Evolutionary conservation across 2,888 invertebrate genomes (phyloP).

Genomic region (Caenorhabditis sp.): DNA sequence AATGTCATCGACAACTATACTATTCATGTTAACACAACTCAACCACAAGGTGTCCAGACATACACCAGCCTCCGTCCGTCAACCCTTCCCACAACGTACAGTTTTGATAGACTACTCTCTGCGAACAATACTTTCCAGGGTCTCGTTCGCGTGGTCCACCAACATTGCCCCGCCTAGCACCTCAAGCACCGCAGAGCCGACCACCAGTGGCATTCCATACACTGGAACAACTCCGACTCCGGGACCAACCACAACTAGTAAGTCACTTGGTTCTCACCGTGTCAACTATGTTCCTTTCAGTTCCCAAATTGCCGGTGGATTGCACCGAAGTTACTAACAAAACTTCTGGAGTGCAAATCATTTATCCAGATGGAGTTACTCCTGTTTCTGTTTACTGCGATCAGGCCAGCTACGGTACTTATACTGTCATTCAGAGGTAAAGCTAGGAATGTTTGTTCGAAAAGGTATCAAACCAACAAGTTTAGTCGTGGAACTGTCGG

Average conservation of each 20-base stretch:
- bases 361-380: conserved; percentile 46
- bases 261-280: not conserved
- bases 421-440: conserved; percentile 63
- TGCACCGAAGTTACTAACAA: conserved; percentile 39
- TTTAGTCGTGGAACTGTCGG: conserved; percentile 35
- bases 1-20: conserved; percentile 39
- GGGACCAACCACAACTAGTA: conserved; percentile 34
- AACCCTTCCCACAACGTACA: conserved; percentile 34
- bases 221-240: conserved; percentile 31
- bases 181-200: conserved; percentile 3
- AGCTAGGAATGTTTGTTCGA: not conserved
- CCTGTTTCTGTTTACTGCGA: conserved; percentile 55
- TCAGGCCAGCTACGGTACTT: conserved; percentile 21
- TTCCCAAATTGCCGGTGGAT: conserved; percentile 43
- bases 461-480: not conserved
- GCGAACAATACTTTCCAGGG: no score
- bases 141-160: conserved; percentile 56
- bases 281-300: not conserved
- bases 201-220: conserved; percentile 10
- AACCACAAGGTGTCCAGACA: conserved; percentile 23
- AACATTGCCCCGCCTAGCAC: conserved; percentile 44
- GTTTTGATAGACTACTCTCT: not conserved
- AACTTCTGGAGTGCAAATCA: conserved; percentile 32
- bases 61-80: conserved; percentile 32
- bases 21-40: conserved; percentile 25